Evolutionary conservation across 92 coral and sea anemone genomes (phyloP), one percentile per base, ranked within the genome.

Genomic region (Hydrozoanthus gracilis): DNA sequence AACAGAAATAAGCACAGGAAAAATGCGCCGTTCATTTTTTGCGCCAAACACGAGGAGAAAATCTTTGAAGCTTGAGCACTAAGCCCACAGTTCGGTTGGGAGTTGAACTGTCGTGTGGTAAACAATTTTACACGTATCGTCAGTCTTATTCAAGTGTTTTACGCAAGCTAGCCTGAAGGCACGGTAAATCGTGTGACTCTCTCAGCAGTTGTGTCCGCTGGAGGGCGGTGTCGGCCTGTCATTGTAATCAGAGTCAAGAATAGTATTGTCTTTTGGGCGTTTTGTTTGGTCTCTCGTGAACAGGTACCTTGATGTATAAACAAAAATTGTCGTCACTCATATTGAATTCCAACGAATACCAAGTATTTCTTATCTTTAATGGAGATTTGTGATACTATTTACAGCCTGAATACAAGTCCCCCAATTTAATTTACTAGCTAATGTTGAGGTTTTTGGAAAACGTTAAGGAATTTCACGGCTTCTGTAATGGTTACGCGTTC

Each of bases 181-280:
- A 66, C 17, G 7, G 8, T 64, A 7, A 16, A 5, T 66, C 39
- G 71, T 8, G 39, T 27, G 64, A 11, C 15, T 11, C 15, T 58
- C 12, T 58, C 4, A 16, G 64, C 6, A 51, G 64, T 68, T 9
- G 12, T 17, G 71, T 6, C 8, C 4, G 73, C 44, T 10, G 11
- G 14, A 0, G 46, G 73, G 73, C 8, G 14, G 73, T 45, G 48
- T 39, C 4, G 13, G 8, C 4, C 3, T 8, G 73, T 8, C 4
- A 27, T 68, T 62, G 49, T 39, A 17, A 68, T 68, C 73, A 68
- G 73, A 35, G 10, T 45, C 27, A 68, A 68, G 8, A 68, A 17
- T 68, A 68, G 73, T 20, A 68, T 68, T 35, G 48, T 8, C 48
- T 68, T 13, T 35, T 17, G 48, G 73, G 73, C 73, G 73, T 68